phyloP scores from a whole-genome alignment of 2,797 vertebrate genomes.

The Potorous gilbertii region DNA sequence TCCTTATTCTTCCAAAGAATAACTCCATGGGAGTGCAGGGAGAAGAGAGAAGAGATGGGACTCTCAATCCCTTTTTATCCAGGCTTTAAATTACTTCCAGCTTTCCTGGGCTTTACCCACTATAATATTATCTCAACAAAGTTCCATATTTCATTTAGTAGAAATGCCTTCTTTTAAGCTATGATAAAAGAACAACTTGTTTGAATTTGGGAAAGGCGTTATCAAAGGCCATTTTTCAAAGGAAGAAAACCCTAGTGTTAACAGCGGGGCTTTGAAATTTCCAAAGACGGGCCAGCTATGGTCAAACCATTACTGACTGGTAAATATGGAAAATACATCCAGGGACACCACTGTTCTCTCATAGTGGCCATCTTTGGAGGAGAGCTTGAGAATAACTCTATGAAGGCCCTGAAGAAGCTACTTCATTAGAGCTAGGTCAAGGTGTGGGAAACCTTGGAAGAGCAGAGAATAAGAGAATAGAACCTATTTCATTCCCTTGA shows the following conservation, averaged over 20 bases:
- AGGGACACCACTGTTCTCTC: background rate
- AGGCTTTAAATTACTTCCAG: background rate
- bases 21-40: background rate
- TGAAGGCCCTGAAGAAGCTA: background rate
- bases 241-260: conserved; percentile 67
- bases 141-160: background rate
- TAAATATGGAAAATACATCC: conserved; percentile 10
- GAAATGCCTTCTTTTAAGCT: background rate
- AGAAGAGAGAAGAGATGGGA: background rate
- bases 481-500: background rate
- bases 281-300: conserved; percentile 58
- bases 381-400: conserved; percentile 13
- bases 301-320: conserved; percentile 56
- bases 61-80: background rate
- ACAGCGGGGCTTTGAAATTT: conserved; percentile 40
- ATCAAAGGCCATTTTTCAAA: conserved; percentile 70
- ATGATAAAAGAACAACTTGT: background rate
- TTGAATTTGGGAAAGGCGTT: conserved; percentile 48
- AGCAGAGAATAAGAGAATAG: background rate
- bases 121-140: background rate
- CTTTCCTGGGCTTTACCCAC: background rate
- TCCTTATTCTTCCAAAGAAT: background rate
- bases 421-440: background rate
- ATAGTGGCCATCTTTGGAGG: conserved; percentile 42
- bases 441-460: background rate